These are phyloP conservation scores for Anseranas semipalmata DNA, from an alignment of 2,113 vertebrate species.

Conservation along the genomic window DNA sequence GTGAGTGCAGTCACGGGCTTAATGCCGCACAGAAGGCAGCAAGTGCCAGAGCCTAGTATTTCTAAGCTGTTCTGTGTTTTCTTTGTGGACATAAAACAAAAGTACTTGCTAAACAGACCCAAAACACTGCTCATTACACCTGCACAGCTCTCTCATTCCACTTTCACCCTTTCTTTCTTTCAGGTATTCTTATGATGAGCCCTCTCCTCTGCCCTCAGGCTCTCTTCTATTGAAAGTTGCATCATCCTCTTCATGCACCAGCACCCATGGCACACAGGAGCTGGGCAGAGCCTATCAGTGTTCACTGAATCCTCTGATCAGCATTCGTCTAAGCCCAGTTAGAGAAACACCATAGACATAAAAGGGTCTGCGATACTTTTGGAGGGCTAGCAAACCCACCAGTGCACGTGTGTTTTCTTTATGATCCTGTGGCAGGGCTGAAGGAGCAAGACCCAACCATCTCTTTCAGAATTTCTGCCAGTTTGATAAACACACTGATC, in stretches of 20 bases:
- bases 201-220: background rate
- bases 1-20: background rate
- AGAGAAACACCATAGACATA: background rate
- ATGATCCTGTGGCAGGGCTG: background rate
- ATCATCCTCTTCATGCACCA: background rate
- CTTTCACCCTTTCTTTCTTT: background rate
- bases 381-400: background rate
- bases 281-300: background rate
- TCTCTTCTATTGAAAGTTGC: background rate
- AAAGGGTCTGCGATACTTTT: background rate
- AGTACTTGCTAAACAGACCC: background rate
- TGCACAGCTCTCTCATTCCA: background rate
- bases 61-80: background rate
- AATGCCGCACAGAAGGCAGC: accelerated
- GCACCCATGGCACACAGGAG: background rate
- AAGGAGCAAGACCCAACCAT: background rate
- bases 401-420: background rate
- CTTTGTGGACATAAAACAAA: background rate
- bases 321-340: background rate
- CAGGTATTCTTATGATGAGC: background rate
- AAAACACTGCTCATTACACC: background rate
- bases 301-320: background rate
- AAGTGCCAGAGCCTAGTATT: background rate
- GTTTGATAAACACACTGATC: background rate
- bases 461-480: background rate